phyloP scores from a whole-genome alignment of 2,113 vertebrate genomes.

The Pituophis catenifer region DNA sequence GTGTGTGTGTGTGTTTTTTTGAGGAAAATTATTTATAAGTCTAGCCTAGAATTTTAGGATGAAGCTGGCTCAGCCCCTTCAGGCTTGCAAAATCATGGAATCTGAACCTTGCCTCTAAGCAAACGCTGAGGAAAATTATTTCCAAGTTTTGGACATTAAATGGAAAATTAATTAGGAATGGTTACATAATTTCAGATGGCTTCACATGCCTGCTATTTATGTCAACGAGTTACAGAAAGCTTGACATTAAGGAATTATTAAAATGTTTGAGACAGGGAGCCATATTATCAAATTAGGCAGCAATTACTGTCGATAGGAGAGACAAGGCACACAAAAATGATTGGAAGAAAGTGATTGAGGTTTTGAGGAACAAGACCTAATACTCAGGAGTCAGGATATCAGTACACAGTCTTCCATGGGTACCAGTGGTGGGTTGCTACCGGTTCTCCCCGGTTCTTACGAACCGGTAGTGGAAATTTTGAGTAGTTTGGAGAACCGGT shows the following conservation, averaged over 20 bases:
- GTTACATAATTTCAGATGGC: background rate
- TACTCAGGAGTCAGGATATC: background rate
- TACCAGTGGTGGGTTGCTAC: too few species aligned
- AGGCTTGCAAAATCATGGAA: slow-evolving; percentile 35
- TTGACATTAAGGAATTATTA: background rate
- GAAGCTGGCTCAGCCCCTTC: slow-evolving; percentile 22
- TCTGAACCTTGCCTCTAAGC: slow-evolving; percentile 13
- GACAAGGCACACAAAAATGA: background rate
- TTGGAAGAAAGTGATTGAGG: background rate
- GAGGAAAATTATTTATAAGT: slow-evolving; percentile 44
- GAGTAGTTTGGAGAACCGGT: too few species aligned
- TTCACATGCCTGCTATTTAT: background rate
- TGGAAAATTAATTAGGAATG: slow-evolving; percentile 23
- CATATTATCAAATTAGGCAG: background rate
- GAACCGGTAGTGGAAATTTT: too few species aligned
- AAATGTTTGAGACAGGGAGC: background rate
- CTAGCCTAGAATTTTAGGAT: slow-evolving; percentile 46
- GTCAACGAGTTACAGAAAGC: background rate
- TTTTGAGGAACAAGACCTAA: background rate
- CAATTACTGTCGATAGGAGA: background rate
- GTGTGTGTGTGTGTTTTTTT: background rate
- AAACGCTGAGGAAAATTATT: slow-evolving; percentile 21
- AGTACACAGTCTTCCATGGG: background rate
- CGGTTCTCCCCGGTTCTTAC: too few species aligned
- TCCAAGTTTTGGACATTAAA: slow-evolving; percentile 1